A percentile compares a stretch with the other conserved stretches of the same genome.
phyloP scores from a whole-genome alignment of 1,140 invertebrate species.

The Platyscapa corneri region DNA sequence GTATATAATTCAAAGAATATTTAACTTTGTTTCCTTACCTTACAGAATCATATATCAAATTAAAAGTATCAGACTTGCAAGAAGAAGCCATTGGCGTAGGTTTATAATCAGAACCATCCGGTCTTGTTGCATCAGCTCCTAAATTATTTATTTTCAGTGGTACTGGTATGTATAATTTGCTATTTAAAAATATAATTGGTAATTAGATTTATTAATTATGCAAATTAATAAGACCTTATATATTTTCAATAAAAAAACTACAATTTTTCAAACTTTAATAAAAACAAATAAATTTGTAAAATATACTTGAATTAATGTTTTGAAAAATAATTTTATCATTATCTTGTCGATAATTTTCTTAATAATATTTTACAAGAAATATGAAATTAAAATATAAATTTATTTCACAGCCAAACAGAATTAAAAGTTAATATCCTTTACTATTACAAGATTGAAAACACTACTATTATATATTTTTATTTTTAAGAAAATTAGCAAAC shows the following conservation, averaged over 20 bases:
- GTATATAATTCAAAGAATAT: neutral
- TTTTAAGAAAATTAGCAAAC: too few species aligned
- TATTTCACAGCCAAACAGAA: too few species aligned
- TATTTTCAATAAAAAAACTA: too few species aligned
- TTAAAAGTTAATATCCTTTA: too few species aligned
- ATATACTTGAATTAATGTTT: neutral
- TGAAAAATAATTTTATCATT: neutral
- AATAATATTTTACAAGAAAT: too few species aligned
- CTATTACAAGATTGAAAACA: too few species aligned
- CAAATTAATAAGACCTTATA: too few species aligned
- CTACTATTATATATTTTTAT: too few species aligned
- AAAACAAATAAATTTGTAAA: neutral
- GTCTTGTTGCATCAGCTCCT: slow-evolving; percentile 64
- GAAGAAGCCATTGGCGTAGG: slow-evolving; percentile 57
- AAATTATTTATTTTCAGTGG: slow-evolving; percentile 71
- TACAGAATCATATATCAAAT: slow-evolving; percentile 18
- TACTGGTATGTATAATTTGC: slow-evolving; percentile 58
- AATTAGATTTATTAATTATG: neutral
- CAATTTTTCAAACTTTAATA: too few species aligned
- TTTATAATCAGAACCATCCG: slow-evolving; percentile 69
- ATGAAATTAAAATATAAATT: too few species aligned
- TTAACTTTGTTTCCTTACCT: slow-evolving; percentile 19
- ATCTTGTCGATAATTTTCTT: too few species aligned
- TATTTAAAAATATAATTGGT: neutral
- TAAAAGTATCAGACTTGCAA: slow-evolving; percentile 58